Evolutionary conservation across 2,113 vertebrate species (phyloP), one percentile per base, ranked within the genome.

Genomic region (Hippocampus barbouri): DNA sequence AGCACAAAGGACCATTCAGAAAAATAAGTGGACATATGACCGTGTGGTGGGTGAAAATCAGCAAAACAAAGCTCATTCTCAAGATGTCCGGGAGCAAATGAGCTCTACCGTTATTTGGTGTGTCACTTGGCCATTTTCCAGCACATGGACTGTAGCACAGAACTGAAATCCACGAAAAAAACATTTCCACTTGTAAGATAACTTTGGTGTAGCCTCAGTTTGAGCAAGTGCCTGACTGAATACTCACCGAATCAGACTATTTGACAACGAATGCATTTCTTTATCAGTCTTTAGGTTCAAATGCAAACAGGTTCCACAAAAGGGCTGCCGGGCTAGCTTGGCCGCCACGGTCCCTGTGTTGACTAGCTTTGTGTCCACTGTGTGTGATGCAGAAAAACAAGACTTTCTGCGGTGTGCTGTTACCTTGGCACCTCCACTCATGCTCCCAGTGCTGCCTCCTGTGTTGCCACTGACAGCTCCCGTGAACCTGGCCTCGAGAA

Each of bases 401-500:
- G 23, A 57, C n/a, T 56, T 56, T 56, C 56, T 59, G 6, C 21
- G 18, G 18, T 18, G 59, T 5, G 53, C 20, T 0, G 76, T 87
- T 90, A 98, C 97, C 94, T 99, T 99, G 78, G 95, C 93, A 82
- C 96, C 97, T 88, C 96, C 95, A 51, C 96, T 98, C 91, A 94
- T 93, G 89, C 97, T 99, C 80, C 97, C 97, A 0, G 96, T 97
- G 90, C 97, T 98, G 72, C 96, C 97, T 69, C 81, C 92, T 2
- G 97, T 98, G 90, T 95, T 98, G 78, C 96, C 97, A 78, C 95
- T 96, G 79, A 96, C 97, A 74, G 95, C 97, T 71, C 96, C 97
- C 30, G 96, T 98, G 88, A 99, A 98, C 83, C 97, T 92, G 77
- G 97, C 97, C 91, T 99, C 97, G 87, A 99, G 83, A 85, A 99